Conservation (phyloP, 2,797 vertebrate species). For the Clarias platycephalus region DNA sequence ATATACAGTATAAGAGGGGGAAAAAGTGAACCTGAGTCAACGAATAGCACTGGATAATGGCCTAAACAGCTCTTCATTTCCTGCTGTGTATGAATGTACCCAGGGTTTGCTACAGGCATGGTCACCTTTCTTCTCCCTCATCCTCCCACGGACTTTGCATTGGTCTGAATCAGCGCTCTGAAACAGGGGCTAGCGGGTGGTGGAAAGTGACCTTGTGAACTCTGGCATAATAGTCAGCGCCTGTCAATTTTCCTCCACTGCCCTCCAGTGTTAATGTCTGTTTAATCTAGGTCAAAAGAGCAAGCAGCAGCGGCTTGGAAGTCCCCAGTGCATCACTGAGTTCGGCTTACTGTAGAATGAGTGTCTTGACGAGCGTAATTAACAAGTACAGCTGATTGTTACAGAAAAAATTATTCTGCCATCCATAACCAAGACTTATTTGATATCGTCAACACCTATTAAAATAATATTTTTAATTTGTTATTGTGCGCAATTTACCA, state of each 20-base stretch:
- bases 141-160: conserved; percentile 50
- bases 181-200: conserved; percentile 59
- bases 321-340: not conserved
- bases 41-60: not conserved
- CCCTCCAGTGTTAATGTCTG: conserved; percentile 55
- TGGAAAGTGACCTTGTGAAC: conserved; percentile 64
- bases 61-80: not conserved
- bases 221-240: conserved; percentile 58
- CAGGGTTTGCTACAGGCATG: conserved; percentile 2
- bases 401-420: not conserved
- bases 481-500: not conserved
- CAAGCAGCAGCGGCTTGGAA: not conserved
- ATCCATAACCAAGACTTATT: not conserved
- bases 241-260: conserved; percentile 23
- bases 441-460: not conserved
- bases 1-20: not conserved
- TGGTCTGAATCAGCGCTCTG: conserved; percentile 57
- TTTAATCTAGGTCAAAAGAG: conserved; percentile 66
- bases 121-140: conserved; percentile 4
- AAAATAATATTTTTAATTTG: not conserved
- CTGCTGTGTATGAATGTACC: conserved; percentile 1
- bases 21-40: not conserved
- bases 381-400: conserved; percentile 3
- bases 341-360: not conserved
- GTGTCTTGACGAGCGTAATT: conserved; percentile 25